Conservation (phyloP, 2,797 vertebrate genomes). For the Danio kyathit region DNA sequence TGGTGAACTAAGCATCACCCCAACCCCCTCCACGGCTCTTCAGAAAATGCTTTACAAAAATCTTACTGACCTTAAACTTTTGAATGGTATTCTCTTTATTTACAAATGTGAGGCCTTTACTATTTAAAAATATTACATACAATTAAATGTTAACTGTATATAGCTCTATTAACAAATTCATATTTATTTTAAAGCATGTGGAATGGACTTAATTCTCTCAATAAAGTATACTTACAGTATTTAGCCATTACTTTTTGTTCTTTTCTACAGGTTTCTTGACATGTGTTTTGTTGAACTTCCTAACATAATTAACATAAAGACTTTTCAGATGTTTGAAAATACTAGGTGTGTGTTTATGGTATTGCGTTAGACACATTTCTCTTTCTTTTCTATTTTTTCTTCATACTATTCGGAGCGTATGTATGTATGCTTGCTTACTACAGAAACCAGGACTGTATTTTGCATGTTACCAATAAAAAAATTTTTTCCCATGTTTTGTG, state of each 20-base stretch:
- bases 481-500: constrained; percentile 77
- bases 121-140: constrained; percentile 75
- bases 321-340: constrained; percentile 83
- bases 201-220: constrained; percentile 68
- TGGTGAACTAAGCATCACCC: not conserved
- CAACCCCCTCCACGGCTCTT: too few species aligned
- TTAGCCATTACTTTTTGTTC: constrained; percentile 59
- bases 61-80: constrained; percentile 26
- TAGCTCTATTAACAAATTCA: constrained; percentile 67
- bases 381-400: constrained; percentile 74
- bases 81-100: constrained; percentile 57
- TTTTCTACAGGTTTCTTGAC: constrained; percentile 96
- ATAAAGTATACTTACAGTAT: constrained; percentile 31
- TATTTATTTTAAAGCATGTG: constrained; percentile 85
- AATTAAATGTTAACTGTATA: constrained; percentile 77
- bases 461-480: constrained; percentile 96
- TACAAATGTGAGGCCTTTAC: constrained; percentile 81
- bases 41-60: not conserved
- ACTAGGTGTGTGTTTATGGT: constrained; percentile 68
- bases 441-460: constrained; percentile 90
- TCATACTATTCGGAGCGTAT: not conserved
- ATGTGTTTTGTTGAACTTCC: constrained; percentile 91
- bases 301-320: constrained; percentile 90
- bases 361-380: constrained; percentile 73
- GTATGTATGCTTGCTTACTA: constrained; percentile 65